Evolutionary conservation across 2,113 vertebrate species (phyloP).

Genomic region (Oxyura jamaicensis): DNA sequence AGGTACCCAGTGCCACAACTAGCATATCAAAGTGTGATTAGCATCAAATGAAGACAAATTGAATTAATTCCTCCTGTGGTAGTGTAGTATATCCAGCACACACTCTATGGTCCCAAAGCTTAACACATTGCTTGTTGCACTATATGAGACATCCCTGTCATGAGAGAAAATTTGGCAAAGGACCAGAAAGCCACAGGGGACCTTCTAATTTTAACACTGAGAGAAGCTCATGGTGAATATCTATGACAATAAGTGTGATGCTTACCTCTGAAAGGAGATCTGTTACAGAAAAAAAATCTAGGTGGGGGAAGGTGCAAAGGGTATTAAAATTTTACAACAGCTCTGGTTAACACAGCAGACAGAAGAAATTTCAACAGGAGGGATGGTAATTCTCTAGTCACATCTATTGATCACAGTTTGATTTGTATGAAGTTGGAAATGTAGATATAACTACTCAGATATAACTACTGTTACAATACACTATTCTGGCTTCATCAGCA

Average conservation of each 20-base stretch:
- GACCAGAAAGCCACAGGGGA: neutral
- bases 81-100: neutral
- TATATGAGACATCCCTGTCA: neutral
- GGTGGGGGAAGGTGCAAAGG: accelerated
- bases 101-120: neutral
- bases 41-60: slow-evolving; percentile 52
- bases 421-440: neutral
- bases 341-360: neutral
- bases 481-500: neutral
- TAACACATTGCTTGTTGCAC: neutral
- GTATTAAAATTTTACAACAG: neutral
- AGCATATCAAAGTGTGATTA: slow-evolving; percentile 59
- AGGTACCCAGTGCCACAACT: slow-evolving; percentile 7
- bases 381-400: neutral
- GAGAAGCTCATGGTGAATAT: neutral
- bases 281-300: neutral
- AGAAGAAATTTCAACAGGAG: neutral
- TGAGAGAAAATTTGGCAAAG: neutral
- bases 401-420: neutral
- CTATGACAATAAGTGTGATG: neutral
- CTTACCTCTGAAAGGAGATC: neutral
- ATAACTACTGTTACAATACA: neutral
- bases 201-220: neutral
- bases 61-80: slow-evolving; percentile 45
- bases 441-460: neutral